These are phyloP conservation scores for Rhyzopertha dominica DNA, from an alignment of 1,140 invertebrate genomes.

Conservation along the genomic window DNA sequence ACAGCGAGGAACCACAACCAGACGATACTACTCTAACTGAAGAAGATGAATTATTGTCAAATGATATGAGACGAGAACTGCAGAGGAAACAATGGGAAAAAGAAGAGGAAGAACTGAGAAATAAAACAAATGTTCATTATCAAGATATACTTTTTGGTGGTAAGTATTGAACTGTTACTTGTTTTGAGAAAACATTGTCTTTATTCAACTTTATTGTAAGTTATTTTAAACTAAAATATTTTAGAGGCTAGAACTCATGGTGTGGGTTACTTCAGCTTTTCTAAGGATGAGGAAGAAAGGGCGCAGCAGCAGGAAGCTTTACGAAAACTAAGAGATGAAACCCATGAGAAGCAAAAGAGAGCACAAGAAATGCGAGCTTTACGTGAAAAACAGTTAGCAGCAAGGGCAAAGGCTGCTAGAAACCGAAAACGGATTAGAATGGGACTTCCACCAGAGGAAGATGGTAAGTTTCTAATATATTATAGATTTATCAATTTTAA, in stretches of 20 bases:
- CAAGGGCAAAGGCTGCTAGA: constrained; percentile 70
- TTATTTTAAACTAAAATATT: no score
- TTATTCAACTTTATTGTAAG: constrained; percentile 2
- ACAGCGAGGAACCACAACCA: constrained; percentile 23
- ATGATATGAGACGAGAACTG: constrained; percentile 53
- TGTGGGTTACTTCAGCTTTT: constrained; percentile 84
- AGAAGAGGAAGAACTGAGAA: constrained; percentile 55
- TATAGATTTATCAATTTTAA: constrained; percentile 10
- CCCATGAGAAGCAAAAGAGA: constrained; percentile 60
- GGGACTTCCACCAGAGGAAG: constrained; percentile 64
- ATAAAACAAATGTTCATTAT: constrained; percentile 71
- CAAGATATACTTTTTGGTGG: constrained; percentile 84
- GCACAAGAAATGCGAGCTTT: constrained; percentile 59
- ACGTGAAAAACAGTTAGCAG: constrained; percentile 64
- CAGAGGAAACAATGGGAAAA: constrained; percentile 62
- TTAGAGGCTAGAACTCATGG: constrained; percentile 82
- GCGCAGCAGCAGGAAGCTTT: constrained; percentile 71
- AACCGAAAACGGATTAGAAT: constrained; percentile 69
- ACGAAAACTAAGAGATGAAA: constrained; percentile 64
- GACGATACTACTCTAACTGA: no score
- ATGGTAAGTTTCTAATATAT: constrained; percentile 19
- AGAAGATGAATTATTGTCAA: constrained; percentile 43
- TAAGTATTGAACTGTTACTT: constrained; percentile 35
- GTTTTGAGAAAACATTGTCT: constrained; percentile 6
- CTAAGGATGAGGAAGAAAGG: constrained; percentile 73